Base-by-base conservation (phyloP, 2,888 invertebrate genomes). In the Erebia ligea region DNA sequence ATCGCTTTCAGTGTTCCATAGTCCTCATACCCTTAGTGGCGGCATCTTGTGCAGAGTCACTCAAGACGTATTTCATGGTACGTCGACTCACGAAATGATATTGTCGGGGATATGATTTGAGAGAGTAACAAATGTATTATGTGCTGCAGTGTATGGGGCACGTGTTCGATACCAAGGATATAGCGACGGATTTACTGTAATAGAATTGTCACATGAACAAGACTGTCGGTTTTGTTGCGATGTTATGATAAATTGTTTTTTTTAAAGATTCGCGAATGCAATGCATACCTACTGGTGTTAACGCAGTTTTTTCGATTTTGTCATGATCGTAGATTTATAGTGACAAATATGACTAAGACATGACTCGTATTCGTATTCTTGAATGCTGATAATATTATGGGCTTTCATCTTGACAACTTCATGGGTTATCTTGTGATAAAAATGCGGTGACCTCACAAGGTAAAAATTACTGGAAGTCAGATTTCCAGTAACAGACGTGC, bases 61-160 rank as follows among this genome's bases (percentile, higher is more conserved):
- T 92, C 92, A 88, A 82, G 89, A 84, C 90, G 91, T 91, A 93
- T 93, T 92, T 92, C 92, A 93, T 90, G 92, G 87, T 89, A 92
- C 92, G 92, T 90, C 92, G 88, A 86, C 91, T 89, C 87, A 84
- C 87, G 86, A 89, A 90, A 92, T 92, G 90, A 93, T 93, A 91
- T 90, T 91, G 92, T 91, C 84, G 87, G 84, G 85, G 86, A 89
- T 91, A 90, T 91, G 92, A 91, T 91, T 90, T 88, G 87, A 84
- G 86, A 82, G 79, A 80, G 87, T 90, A 87, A 90, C 90, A 91
- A 91, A 92, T 90, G 86, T 90, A 89, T 91, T 89, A 89, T 86
- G 84, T 84, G 80, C 81, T 82, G 80, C 81, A 80, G 78, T 76
- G 73, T 72, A 63, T 52, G 72, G 61, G 70, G 65, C 78, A 79